These are phyloP conservation scores for Thera obeliscata DNA, from an alignment of 2,888 invertebrate genomes.

Conservation along the genomic window DNA sequence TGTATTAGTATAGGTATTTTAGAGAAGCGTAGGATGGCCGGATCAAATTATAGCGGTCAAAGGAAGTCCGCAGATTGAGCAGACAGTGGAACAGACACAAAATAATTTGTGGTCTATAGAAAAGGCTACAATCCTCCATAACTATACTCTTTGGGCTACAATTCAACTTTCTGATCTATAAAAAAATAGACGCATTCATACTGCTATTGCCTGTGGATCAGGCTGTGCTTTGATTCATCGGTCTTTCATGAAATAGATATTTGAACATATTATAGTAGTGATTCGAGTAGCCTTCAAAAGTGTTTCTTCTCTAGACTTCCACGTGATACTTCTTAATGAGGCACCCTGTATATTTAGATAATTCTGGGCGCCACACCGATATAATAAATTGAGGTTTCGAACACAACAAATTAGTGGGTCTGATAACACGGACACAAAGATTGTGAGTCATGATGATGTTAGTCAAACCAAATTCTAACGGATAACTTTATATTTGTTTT, in stretches of 20 bases:
- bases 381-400: not conserved
- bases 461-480: not conserved
- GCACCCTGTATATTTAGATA: no score
- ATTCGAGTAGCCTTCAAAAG: no score
- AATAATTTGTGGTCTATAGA: not conserved
- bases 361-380: no score
- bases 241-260: no score
- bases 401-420: not conserved
- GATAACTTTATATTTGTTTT: not conserved
- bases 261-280: no score
- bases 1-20: not conserved
- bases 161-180: no score
- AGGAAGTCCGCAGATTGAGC: not conserved
- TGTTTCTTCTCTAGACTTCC: no score
- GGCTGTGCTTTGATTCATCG: no score
- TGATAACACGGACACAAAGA: not conserved
- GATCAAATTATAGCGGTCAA: not conserved
- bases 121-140: not conserved
- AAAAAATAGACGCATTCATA: no score
- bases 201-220: no score
- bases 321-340: no score
- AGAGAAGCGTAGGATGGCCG: not conserved
- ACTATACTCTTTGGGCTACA: no score
- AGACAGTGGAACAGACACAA: not conserved
- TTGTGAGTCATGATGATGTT: not conserved